Base-by-base conservation (phyloP, 2,888 invertebrate genomes). In the Diplolepis rosae region DNA sequence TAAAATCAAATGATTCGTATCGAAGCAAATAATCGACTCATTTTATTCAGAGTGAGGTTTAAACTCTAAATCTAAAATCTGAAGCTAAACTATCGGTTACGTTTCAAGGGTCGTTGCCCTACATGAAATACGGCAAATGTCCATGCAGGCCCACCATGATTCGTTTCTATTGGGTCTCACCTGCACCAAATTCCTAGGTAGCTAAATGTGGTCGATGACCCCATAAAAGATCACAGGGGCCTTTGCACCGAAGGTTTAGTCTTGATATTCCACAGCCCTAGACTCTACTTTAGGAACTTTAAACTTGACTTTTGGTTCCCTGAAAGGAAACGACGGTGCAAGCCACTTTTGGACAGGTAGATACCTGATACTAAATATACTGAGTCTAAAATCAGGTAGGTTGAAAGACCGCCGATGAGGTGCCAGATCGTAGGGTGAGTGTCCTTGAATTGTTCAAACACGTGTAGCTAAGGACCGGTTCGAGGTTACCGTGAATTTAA, bases 131-230 rank as follows among this genome's bases (percentile, higher is more conserved):
- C 39, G 61, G 39, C 61, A 39, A 39, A n/a, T 13, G 39, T 61
- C 68, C 73, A 73, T 74, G 77, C 66, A 70, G 70, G 61, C 72
- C 72, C 70, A 77, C 74, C 73, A 74, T 73, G 66, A 72, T 72
- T 71, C 67, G 70, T 74, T 72, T 71, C 80, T 77, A 79, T 82
- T 77, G 78, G 79, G 78, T 79, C 84, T 87, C 88, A 88, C 87
- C 88, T 88, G 87, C 88, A 88, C 85, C 85, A 84, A 88, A 88
- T 88, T 88, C 87, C 87, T 87, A 87, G 84, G 82, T 84, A 80
- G 79, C 79, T 81, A 79, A 79, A 76, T 74, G 77, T 77, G 87
- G 86, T 84, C 86, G 73, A 80, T 79, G 84, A 87, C 83, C 83
- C 76, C 68, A 50, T 71, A 24, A 61, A 61, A 61, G 77, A 77